Base-by-base conservation (phyloP, 2,797 vertebrate genomes). In the Lateolabrax maculatus region DNA sequence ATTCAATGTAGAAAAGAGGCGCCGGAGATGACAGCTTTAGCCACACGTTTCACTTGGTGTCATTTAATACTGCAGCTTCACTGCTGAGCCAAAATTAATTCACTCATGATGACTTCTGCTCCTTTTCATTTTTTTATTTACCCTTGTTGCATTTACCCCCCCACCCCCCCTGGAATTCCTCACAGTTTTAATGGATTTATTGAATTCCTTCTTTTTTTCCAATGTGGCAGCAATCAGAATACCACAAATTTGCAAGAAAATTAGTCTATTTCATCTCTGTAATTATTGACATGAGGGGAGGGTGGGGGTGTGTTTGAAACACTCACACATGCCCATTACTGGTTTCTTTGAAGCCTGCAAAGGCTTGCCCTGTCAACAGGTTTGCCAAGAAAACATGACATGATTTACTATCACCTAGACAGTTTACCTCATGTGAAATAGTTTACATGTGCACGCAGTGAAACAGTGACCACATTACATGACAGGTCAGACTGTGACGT, bases 11-110 rank as follows among this genome's bases (percentile, higher is more conserved):
- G 83, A 87, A 90, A 92, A 66, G 83, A 90, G 84, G 73, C 53
- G 58, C 74, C 9, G 56, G 70, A 84, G 89, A 89, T 79, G 88
- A 92, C 89, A 89, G 90, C 88, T 89, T 89, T 72, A 87, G 87
- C 89, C 87, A 83, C 91, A 87, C 81, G n/a, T 93, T 91, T 90
- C 81, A 81, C 77, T 46, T 90, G 89, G 90, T 93, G 88, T 90
- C 91, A 89, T 90, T 90, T 89, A 89, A 89, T 85, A 89, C 62
- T n/a, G n/a, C n/a, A 29, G 66, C 81, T 83, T 75, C 48, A 58
- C 73, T 13, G 72, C 79, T 34, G 83, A 87, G 85, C 69, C 78
- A 43, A 86, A 92, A 92, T 92, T 51, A 87, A 92, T 91, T 91
- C 80, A 83, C 71, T 82, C 71, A 27, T 21, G 46, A 69, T 79